Base-by-base conservation (phyloP, 2,113 vertebrate genomes). In the Sialia sialis region DNA sequence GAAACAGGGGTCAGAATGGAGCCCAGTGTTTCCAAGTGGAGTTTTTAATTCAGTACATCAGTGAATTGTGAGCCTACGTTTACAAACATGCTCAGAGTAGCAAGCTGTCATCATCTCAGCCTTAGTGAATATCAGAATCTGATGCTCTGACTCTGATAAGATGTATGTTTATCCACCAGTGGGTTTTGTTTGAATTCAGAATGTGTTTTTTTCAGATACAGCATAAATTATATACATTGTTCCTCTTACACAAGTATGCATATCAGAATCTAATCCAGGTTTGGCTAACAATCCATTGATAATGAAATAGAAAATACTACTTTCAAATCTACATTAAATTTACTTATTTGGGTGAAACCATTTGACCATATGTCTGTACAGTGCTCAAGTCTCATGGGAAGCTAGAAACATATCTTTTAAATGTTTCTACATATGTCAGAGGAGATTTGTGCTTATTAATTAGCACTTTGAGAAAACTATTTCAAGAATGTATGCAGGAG, bases 401-500 rank as follows among this genome's bases (percentile, higher is more conserved):
- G 5, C 11, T 74, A 70, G 30, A 54, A 43, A 43, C 26, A 56
- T 56, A 62, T 46, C 83, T 91, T 15, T 81, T 58, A 29, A 79
- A 54, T 85, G n/a, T n/a, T 85, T 86, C 72, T 74, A 74, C 5
- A 10, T 84, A 72, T 49, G 54, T 63, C 27, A 89, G 34, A 90
- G 69, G 23, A 87, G 5, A 44, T 66, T 67, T 80, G 26, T 88
- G 15, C 29, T 84, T 87, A 64, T 82, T 95, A 96, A 96, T 94
- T 95, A 95, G 13, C 46, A 67, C 55, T 30, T 79, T 54, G 26
- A 87, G 41, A 84, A 81, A 20, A 20, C 58, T 85, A 54, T 89
- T 97, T 95, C 68, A 92, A 79, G 78, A 93, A 64, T 16, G 22
- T 77, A 4, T 66, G 77, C 86, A 41, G 21, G 58, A 73, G 34